Base-by-base conservation (phyloP, 1,140 invertebrate genomes). In the Brachionus paranguensis region DNA sequence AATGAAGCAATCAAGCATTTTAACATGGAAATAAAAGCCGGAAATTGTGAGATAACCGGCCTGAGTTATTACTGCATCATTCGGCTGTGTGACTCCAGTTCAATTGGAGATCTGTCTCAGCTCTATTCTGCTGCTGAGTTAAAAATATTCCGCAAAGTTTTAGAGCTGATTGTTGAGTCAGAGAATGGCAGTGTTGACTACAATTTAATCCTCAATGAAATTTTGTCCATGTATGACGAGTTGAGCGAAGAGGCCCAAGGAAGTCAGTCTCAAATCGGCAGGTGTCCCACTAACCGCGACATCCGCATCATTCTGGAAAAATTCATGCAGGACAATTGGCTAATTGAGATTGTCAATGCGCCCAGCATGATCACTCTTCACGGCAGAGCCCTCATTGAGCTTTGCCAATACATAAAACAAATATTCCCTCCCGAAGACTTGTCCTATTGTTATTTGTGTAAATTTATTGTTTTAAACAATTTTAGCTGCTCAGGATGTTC, bases 41-140 rank as follows among this genome's bases (percentile, higher is more conserved):
- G 78, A 24, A 68, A 64, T 64, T 81, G 78, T 64, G 78, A 81
- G 29, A 60, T 81, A 45, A 81, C 78, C 6, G 78, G 78, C 27
- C 12, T 81, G 53, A 81, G 78, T n/a, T 81, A 24, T 64, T 81
- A 81, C 37, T 60, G 53, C 20, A 41, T 81, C 12, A 64, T 81
- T 29, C 11, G 78, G 10, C 20, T 27, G 27, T 81, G 78, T 64
- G 78, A 81, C 33, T 64, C 78, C 10, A 45, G n/a, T 20, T 33
- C 78, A 4, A 47, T 81, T 6, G 78, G 78, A 11, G 17, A 68
- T 20, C 20, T 81, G 1, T 64, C 53, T 65, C 41, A 43, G 37
- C 64, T 81, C 7, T 81, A 81, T 27, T 64, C n/a, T 8, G 6
- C 53, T 20, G 33, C 12, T 11, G 78, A 81, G 0, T 29, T 81